These are phyloP conservation scores for Anthopleura xanthogrammica DNA, from an alignment of 92 coral and sea anemone species.

Conservation along the genomic window DNA sequence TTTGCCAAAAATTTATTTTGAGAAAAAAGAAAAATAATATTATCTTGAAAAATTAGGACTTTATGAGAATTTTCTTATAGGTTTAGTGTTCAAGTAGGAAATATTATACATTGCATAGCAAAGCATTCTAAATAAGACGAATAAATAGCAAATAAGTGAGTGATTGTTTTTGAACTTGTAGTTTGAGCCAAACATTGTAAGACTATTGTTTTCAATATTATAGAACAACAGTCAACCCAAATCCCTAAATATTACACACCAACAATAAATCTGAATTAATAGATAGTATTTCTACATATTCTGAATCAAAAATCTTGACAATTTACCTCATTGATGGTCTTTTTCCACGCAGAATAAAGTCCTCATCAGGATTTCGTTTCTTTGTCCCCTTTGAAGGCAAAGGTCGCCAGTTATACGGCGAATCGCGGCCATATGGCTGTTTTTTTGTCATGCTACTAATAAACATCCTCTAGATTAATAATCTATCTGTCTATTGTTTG, in stretches of 20 bases:
- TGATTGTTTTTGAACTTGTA: too few relatives aligned
- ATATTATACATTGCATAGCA: too few relatives aligned
- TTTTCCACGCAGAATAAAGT: constrained; percentile 83
- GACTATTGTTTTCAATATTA: not conserved
- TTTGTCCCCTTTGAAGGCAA: constrained; percentile 83
- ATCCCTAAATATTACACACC: not conserved
- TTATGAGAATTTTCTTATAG: too few relatives aligned
- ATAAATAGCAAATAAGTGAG: too few relatives aligned
- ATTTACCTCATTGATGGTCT: constrained; percentile 70
- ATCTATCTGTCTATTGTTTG: not conserved
- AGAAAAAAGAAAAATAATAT: too few relatives aligned
- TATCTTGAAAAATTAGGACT: too few relatives aligned
- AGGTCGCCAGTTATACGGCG: constrained; percentile 75
- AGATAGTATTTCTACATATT: not conserved
- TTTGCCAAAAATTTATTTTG: too few relatives aligned
- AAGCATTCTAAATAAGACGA: too few relatives aligned
- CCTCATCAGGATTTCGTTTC: constrained; percentile 94
- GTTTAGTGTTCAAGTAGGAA: too few relatives aligned
- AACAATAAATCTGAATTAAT: not conserved
- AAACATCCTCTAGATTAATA: constrained; percentile 49
- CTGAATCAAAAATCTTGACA: not conserved
- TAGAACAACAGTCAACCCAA: not conserved
- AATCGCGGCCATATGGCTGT: constrained; percentile 47
- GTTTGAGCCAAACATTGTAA: too few relatives aligned
- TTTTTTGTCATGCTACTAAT: constrained; percentile 83